Base-by-base conservation (phyloP, 2,797 vertebrate genomes). In the Tenualosa thibaudeaui region DNA sequence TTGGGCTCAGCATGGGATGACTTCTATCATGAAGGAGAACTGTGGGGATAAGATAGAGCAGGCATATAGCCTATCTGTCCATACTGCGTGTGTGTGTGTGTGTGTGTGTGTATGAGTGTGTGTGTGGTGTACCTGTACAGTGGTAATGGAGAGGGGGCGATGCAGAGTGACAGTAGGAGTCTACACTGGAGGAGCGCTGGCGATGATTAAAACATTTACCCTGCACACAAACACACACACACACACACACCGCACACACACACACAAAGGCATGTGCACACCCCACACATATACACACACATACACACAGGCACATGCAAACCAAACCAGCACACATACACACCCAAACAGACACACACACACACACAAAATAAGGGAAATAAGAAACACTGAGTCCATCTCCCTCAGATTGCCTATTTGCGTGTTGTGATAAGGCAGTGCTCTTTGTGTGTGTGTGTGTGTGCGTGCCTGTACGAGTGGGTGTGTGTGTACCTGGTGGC, bases 401-500 rank as follows among this genome's bases (percentile, higher is more conserved):
- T 31, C 31, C 31, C 31, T 31, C 31, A 31, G 31, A 31, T 31
- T 46, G 3, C 2, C 46, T 46, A 7, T 46, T 4, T 46, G 46
- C 3, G 46, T 46, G 46, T 46, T 53, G 12, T 53, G 12, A 50
- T 50, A 50, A 31, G 31, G 31, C 31, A 31, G 31, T 31, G 31
- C 31, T 53, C 2, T 53, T 53, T 10, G 51, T 53, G 51, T 53
- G 51, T 53, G 51, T 53, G 8, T 10, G 51, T 53, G 51, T 53
- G 51, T 53, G 51, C 9, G 4, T 13, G 12, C 51, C 51, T 10
- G 51, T 10, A 9, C 8, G 17, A 15, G 58, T 60, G 58, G 5
- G 19, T n/a, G 58, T 98, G 97, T 24, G 3, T 24, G 62, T 75
- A 75, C 68, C 68, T 75, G 68, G 24, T 75, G 68, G 31, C 31